A percentile compares a stretch with the other conserved stretches of the same genome.
Evolutionary conservation across 2,113 vertebrate genomes (phyloP).

Genomic region (Percina caprodes): DNA sequence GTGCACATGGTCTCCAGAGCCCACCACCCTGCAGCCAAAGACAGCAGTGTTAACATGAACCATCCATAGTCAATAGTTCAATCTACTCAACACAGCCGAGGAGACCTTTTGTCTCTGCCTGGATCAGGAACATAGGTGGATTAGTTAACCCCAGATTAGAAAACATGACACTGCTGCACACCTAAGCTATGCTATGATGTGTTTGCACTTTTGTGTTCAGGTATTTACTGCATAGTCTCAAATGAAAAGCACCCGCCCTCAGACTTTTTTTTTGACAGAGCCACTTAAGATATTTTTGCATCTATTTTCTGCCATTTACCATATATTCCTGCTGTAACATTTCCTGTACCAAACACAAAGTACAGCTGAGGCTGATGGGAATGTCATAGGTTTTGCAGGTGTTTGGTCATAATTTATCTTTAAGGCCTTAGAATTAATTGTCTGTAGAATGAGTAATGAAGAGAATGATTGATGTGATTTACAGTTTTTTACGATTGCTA

Average conservation of each 20-base stretch:
- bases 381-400: neutral
- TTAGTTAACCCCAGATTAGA: constrained; percentile 79
- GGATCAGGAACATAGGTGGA: constrained; percentile 62
- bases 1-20: constrained; percentile 77
- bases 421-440: neutral
- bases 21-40: constrained; percentile 18
- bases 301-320: neutral
- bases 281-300: neutral
- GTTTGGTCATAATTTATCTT: neutral
- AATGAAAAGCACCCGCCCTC: neutral
- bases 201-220: constrained; percentile 27
- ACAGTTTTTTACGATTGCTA: too few relatives aligned
- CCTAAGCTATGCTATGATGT: constrained; percentile 41
- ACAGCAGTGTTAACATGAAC: constrained; percentile 38
- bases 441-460: neutral
- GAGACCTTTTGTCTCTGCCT: constrained; percentile 23
- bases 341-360: neutral
- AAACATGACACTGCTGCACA: constrained; percentile 52
- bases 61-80: constrained; percentile 13
- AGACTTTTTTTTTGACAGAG: neutral
- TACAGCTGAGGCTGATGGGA: neutral
- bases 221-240: constrained; percentile 14
- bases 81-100: neutral
- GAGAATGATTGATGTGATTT: neutral
- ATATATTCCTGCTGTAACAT: neutral